Conservation (phyloP, 2,797 vertebrate species). For the Pelodytes ibericus region DNA sequence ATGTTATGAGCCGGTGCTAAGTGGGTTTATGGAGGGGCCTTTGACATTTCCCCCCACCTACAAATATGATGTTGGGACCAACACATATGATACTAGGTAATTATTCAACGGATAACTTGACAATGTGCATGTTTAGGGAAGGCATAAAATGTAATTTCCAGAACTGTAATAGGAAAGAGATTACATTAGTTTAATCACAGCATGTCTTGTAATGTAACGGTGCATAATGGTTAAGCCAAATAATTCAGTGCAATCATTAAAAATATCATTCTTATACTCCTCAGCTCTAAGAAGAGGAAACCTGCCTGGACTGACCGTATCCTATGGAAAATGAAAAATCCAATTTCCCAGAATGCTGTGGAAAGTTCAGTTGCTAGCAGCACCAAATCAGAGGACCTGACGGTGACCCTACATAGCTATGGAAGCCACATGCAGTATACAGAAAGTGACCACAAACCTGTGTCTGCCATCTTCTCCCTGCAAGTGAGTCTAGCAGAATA, state of each 20-base stretch:
- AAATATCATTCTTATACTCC: constrained; percentile 4
- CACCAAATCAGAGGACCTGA: constrained; percentile 71
- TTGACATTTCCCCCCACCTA: constrained; percentile 95
- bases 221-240: too few species aligned
- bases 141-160: too few species aligned
- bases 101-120: too few species aligned
- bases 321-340: constrained; percentile 89
- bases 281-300: constrained; percentile 93
- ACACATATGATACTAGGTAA: constrained; percentile 95
- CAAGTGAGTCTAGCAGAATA: constrained; percentile 73
- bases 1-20: constrained; percentile 87
- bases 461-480: constrained; percentile 90
- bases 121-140: too few species aligned
- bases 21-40: constrained; percentile 91
- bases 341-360: constrained; percentile 67
- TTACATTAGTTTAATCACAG: too few species aligned
- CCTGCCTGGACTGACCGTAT: constrained; percentile 98
- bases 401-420: constrained; percentile 90
- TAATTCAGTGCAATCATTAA: too few species aligned
- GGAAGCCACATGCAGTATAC: constrained; percentile 93
- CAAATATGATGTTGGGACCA: constrained; percentile 95
- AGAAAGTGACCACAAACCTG: constrained; percentile 95
- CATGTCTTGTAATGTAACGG: too few species aligned
- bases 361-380: constrained; percentile 72
- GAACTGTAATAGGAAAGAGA: too few species aligned